Evolutionary conservation across 2,888 invertebrate species (phyloP), one percentile per base, ranked within the genome.

Genomic region (Cosmia trapezina): DNA sequence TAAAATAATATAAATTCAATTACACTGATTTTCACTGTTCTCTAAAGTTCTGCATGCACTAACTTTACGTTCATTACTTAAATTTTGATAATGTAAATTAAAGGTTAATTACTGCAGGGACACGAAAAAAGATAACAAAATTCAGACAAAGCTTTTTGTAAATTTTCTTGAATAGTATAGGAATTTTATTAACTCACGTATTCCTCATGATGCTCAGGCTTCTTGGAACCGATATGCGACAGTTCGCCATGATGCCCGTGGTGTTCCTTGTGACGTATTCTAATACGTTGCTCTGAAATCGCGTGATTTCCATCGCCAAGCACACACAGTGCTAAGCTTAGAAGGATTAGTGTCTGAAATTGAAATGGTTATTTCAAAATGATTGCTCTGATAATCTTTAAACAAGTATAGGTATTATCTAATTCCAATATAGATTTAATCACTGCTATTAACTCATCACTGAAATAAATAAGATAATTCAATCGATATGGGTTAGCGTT

Each of bases 131-230:
- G 4, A 37, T n/a, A n/a, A 51, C 2, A 53, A 22, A 22, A 28
- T 14, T 53, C 2, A 7, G 2, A 22, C 22, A 53, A 53, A 53
- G 22, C 0, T 14, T 54, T 54, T 54, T 17, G 28, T 2, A 14
- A 14, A 3, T 54, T 28, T 28, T 11, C 8, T 54, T 28, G 28
- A 53, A 12, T 53, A 28, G 11, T 22, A 4, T 28, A 22, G 17
- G 14, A 22, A 47, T n/a, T 49, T 14, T 5, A 11, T 57, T 49
- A 9, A 68, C 94, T 92, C 85, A 96, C 96, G 91, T 96, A 95
- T 93, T 89, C 91, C 76, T 92, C 94, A 92, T 94, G 94, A 93
- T 94, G 91, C 89, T 93, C 93, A 37, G 92, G 93, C 79, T 86
- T 81, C 41, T 92, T 80, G 62, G 79, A 79, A 74, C 92, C 94